Evolutionary conservation across 1,140 invertebrate genomes (phyloP).

Genomic region (Stenopsyche tienmushanensis): DNA sequence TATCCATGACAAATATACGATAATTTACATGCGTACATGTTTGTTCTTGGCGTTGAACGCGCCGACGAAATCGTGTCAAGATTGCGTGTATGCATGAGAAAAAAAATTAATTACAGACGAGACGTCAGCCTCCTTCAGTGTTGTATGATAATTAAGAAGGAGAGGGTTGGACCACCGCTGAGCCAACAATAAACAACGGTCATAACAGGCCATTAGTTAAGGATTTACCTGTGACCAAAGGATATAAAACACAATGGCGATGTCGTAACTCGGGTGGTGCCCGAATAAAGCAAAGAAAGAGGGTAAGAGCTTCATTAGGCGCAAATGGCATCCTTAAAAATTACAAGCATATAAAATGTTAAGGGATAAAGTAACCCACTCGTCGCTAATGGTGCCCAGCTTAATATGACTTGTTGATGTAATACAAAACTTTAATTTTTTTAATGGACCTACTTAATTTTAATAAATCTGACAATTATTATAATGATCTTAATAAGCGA

Average conservation of each 20-base stretch:
- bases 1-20: not conserved
- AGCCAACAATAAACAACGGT: conserved; percentile 6
- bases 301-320: not conserved
- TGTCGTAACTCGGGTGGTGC: not conserved
- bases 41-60: not conserved
- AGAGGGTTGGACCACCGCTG: conserved; percentile 5
- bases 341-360: not conserved
- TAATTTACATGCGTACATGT: not conserved
- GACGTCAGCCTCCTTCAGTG: not conserved
- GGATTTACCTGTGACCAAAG: conserved; percentile 10
- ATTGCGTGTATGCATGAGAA: not conserved
- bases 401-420: no score
- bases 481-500: no score
- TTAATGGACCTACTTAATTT: no score
- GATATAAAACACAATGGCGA: not conserved
- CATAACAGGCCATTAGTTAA: conserved; percentile 8
- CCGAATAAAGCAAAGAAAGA: not conserved
- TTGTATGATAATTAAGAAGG: conserved; percentile 11
- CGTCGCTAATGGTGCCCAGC: no score
- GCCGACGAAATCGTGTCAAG: not conserved
- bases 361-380: no score
- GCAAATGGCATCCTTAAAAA: not conserved
- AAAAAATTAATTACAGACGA: not conserved
- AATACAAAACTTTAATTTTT: no score
- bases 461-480: no score